Base-by-base conservation (phyloP, 2,888 invertebrate genomes). In the Pardosa pseudoannulata region DNA sequence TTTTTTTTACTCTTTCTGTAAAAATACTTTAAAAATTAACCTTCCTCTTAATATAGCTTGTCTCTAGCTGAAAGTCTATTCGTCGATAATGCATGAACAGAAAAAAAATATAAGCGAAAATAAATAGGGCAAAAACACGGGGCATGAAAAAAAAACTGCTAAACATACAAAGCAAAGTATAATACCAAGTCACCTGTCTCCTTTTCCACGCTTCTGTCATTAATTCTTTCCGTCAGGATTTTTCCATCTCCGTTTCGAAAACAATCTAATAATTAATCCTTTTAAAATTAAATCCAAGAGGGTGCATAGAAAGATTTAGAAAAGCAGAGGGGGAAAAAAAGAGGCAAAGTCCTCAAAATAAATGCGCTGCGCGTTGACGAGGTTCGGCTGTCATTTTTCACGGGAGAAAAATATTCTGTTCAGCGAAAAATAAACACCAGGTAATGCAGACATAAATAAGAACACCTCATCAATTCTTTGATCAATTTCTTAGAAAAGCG, bases 181-280 rank as follows among this genome's bases (percentile, higher is more conserved):
- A 56, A 56, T 56, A 23, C 56, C 56, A 56, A 82, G 75, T 75
- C 82, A 82, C 64, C 82, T 82, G 82, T 75, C 75, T 23, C 32
- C 16, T 71, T 82, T 82, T 70, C 82, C 82, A 82, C 82, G 82
- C 62, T 75, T 64, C 23, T 67, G 13, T 64, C 64, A 75, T 82
- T 75, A 82, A 72, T 80, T 71, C 39, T 62, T 80, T 32, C 46
- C 65, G 72, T 72, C 79, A 65, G 64, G 41, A 79, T 79, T 79
- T 79, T 79, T 71, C 62, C 50, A 29, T 36, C 65, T 28, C 36
- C 64, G 39, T 28, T 29, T 19, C 2, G 73, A 83, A 85, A 76
- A 85, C 82, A 75, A 75, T 75, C 75, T 65, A 75, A 82, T 75
- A 82, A 82, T 82, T 82, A 82, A 82, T 82, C 75, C 82, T 75